These are phyloP conservation scores for Patiria miniata DNA, from an alignment of 35 echinoderm and acorn worm species.

Conservation along the genomic window DNA sequence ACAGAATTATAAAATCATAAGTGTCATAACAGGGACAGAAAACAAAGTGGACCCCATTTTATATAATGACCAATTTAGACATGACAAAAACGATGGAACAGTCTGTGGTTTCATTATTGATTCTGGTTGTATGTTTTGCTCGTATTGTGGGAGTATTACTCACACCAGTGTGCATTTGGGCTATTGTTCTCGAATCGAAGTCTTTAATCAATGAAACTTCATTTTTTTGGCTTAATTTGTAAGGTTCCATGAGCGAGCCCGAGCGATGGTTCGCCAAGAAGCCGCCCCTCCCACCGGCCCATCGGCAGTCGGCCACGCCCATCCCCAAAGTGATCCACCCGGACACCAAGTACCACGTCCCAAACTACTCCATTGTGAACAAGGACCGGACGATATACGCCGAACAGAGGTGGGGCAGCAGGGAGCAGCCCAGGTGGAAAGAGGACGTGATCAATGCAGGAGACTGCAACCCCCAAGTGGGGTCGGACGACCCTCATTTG, in stretches of 20 bases:
- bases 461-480: background rate
- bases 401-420: constrained; percentile 23
- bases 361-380: constrained; percentile 21
- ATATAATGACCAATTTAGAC: no score
- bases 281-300: background rate
- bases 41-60: no score
- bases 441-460: background rate
- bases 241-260: constrained; percentile 69
- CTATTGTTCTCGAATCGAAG: no score
- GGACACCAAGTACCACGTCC: constrained; percentile 52
- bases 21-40: no score
- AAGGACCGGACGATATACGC: constrained; percentile 10
- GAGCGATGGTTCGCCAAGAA: constrained; percentile 47
- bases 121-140: no score
- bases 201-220: no score
- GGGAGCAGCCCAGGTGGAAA: background rate
- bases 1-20: no score
- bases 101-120: no score
- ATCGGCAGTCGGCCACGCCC: constrained; percentile 34
- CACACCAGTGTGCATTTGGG: no score
- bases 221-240: no score
- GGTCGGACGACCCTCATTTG: background rate
- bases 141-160: no score
- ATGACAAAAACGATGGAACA: no score
- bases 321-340: constrained; percentile 56